A percentile compares a stretch with the other conserved stretches of the same genome.
phyloP scores from a whole-genome alignment of 2,113 vertebrate species.

The Psettodes erumei region DNA sequence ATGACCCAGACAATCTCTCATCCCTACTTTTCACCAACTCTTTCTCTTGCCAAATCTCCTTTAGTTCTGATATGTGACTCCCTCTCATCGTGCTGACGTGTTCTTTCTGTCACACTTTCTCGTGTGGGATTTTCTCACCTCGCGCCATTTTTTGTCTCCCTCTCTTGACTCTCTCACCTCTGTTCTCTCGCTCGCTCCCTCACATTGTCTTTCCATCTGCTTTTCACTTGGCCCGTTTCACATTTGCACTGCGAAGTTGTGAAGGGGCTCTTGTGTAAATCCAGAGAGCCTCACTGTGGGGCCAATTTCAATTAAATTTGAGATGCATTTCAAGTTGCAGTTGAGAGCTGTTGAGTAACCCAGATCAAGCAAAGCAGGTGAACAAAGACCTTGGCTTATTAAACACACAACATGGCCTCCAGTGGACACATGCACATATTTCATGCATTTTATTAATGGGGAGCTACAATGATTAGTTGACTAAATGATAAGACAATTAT shows the following conservation, averaged over 20 bases:
- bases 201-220: conserved; percentile 17
- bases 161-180: background rate
- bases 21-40: background rate
- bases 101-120: conserved; percentile 34
- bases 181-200: conserved; percentile 2
- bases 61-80: conserved; percentile 18
- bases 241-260: conserved; percentile 5
- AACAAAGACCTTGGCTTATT: conserved; percentile 3
- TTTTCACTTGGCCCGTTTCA: conserved; percentile 8
- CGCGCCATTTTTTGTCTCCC: background rate
- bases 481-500: background rate
- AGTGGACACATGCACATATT: background rate
- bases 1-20: conserved; percentile 16
- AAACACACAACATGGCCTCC: background rate
- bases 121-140: conserved; percentile 42
- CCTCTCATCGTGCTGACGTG: background rate
- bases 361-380: background rate
- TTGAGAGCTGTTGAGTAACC: conserved; percentile 13
- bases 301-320: conserved; percentile 18
- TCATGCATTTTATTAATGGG: background rate
- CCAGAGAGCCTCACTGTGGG: conserved; percentile 10
- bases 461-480: background rate
- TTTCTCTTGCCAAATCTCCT: background rate
- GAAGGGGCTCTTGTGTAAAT: conserved; percentile 38
- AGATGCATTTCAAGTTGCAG: conserved; percentile 7